These are phyloP conservation scores for Cyclina sinensis DNA, from an alignment of 1,140 invertebrate species.

Conservation along the genomic window DNA sequence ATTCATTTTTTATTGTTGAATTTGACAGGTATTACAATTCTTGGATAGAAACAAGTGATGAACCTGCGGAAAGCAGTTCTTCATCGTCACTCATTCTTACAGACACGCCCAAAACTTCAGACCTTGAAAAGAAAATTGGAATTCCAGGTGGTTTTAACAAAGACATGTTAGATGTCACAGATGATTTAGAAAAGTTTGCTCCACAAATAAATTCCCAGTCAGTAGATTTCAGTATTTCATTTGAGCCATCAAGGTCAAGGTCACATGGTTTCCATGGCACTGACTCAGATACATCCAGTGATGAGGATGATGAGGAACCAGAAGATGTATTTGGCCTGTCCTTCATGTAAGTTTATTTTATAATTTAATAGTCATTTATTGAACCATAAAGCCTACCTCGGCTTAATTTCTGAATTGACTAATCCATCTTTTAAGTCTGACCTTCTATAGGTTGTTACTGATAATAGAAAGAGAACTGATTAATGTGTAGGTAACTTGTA, in stretches of 20 bases:
- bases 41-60: constrained; percentile 94
- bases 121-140: constrained; percentile 56
- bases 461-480: no score
- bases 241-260: constrained; percentile 81
- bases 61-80: constrained; percentile 79
- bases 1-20: no score
- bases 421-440: no score
- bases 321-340: constrained; percentile 82
- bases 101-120: constrained; percentile 64
- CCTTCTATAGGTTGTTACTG: no score
- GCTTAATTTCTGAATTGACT: no score
- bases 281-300: constrained; percentile 86
- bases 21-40: constrained; percentile 94
- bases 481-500: no score
- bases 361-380: no score
- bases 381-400: no score
- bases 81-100: constrained; percentile 71
- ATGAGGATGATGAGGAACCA: constrained; percentile 80
- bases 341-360: constrained; percentile 76
- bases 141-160: constrained; percentile 46
- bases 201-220: constrained; percentile 86
- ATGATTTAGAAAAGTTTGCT: constrained; percentile 78
- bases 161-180: constrained; percentile 78
- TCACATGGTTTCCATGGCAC: constrained; percentile 63
- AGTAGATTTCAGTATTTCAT: constrained; percentile 91